Evolutionary conservation across 2,113 vertebrate species (phyloP).

Genomic region (Eubucco bourcierii): DNA sequence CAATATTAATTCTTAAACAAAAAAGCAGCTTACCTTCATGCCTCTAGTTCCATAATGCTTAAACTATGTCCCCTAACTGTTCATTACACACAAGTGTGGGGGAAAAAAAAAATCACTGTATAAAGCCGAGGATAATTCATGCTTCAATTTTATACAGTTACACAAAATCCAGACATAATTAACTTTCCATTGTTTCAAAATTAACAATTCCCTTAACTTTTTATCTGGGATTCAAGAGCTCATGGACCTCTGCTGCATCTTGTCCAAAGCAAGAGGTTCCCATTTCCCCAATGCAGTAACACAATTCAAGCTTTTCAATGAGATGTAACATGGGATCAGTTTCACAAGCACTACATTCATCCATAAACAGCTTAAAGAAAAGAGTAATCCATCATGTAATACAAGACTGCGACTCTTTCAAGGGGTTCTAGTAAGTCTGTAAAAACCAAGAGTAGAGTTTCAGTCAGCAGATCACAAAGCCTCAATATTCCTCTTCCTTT

Average conservation of each 20-base stretch:
- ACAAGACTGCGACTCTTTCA: not conserved
- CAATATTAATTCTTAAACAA: not conserved
- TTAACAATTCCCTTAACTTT: not conserved
- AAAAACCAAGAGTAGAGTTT: not conserved
- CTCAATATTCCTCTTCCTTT: not conserved
- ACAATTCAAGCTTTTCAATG: slow-evolving; percentile 3
- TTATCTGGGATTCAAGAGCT: not conserved
- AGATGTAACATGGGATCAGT: not conserved
- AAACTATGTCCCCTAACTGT: not conserved
- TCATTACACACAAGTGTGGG: not conserved
- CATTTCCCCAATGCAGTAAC: not conserved
- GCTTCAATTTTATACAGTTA: not conserved
- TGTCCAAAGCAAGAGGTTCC: not conserved
- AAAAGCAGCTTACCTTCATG: not conserved
- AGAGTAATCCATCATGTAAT: slow-evolving; percentile 19
- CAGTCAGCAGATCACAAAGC: slow-evolving; percentile 3
- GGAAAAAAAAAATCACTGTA: not conserved
- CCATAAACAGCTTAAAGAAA: slow-evolving; percentile 5
- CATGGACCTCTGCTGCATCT: not conserved
- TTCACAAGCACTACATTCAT: not conserved
- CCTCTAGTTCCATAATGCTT: not conserved
- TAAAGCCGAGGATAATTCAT: not conserved
- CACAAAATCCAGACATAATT: not conserved
- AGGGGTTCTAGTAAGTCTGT: not conserved
- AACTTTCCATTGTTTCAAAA: not conserved